phyloP scores from a whole-genome alignment of 2,113 vertebrate species.

The Odocoileus hemionus region DNA sequence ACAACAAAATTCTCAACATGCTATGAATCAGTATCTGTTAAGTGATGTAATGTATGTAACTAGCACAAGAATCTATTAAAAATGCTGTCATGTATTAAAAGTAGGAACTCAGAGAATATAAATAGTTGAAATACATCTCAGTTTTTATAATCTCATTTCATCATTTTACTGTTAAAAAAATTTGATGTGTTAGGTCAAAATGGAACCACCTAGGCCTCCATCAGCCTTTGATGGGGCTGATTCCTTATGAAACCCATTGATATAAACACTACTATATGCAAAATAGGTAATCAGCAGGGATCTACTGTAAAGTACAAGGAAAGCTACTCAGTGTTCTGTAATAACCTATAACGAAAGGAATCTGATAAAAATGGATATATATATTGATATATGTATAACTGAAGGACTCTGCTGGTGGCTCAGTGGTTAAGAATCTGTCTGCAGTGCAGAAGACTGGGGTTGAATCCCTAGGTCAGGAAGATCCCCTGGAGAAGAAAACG shows the following conservation, averaged over 20 bases:
- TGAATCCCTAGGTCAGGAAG: neutral
- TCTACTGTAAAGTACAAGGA: neutral
- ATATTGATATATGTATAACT: neutral
- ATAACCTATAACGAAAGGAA: neutral
- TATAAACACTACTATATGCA: neutral
- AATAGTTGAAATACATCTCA: neutral
- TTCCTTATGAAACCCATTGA: neutral
- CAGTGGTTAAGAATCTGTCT: neutral
- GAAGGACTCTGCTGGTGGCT: neutral
- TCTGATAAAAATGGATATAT: neutral
- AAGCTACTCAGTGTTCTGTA: neutral
- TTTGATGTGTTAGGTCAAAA: neutral
- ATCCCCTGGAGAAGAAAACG: neutral
- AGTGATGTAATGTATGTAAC: neutral
- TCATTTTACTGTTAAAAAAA: neutral
- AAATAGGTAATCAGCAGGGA: neutral
- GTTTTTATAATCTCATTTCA: neutral
- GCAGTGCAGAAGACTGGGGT: neutral
- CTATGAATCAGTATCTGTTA: neutral
- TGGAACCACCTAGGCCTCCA: neutral
- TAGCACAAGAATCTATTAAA: too few species aligned
- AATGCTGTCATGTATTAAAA: neutral
- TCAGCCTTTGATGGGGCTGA: too few species aligned
- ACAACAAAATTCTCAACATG: accelerated
- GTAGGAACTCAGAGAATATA: neutral